phyloP scores from a whole-genome alignment of 2,797 vertebrate species.

The Falco cherrug region DNA sequence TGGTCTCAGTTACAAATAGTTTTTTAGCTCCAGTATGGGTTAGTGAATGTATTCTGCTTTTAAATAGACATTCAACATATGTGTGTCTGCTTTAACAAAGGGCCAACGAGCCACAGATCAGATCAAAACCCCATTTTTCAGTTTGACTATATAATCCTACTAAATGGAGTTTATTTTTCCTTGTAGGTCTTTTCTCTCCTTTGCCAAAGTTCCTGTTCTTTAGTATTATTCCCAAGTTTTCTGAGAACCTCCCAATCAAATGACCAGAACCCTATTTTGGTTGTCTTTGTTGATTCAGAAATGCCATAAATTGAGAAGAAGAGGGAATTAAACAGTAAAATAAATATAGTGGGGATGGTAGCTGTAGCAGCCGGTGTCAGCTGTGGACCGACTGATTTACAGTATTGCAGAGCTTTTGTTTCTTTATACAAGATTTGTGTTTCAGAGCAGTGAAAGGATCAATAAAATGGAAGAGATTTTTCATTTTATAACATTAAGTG shows the following conservation, averaged over 20 bases:
- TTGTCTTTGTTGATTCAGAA: slow-evolving; percentile 24
- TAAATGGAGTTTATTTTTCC: slow-evolving; percentile 62
- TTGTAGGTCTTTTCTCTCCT: slow-evolving; percentile 18
- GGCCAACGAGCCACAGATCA: not conserved
- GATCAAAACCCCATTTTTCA: slow-evolving; percentile 59
- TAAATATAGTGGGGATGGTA: not conserved
- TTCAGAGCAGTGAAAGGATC: not conserved
- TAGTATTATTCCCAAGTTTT: slow-evolving; percentile 37
- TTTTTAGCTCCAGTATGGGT: slow-evolving; percentile 33
- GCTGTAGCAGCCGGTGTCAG: not conserved
- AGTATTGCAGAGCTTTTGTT: not conserved
- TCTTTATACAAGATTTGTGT: not conserved
- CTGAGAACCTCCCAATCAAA: not conserved
- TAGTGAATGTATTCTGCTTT: slow-evolving; percentile 28
- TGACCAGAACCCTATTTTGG: not conserved
- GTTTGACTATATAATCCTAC: slow-evolving; percentile 53
- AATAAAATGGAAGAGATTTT: not conserved
- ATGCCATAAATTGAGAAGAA: not conserved
- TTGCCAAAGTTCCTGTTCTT: not conserved
- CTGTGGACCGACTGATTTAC: not conserved
- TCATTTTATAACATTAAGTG: not conserved
- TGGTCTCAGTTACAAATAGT: slow-evolving; percentile 41
- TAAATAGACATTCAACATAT: slow-evolving; percentile 38
- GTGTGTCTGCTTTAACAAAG: slow-evolving; percentile 39
- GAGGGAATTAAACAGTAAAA: not conserved